Conservation (phyloP, 2,888 invertebrate genomes). For the Seira ritae region DNA sequence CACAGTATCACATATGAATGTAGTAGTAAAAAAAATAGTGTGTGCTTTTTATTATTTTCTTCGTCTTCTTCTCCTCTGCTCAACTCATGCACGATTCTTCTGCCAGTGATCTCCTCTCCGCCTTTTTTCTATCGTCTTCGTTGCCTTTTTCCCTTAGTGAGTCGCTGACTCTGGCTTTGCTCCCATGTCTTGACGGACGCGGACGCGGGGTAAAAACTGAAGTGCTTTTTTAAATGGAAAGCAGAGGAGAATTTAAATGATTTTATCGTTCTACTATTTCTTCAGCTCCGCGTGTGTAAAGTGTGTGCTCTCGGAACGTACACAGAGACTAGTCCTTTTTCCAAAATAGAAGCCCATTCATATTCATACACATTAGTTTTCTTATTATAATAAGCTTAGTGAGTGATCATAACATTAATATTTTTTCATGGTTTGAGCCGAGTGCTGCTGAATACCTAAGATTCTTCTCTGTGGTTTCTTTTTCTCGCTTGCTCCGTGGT, state of each 20-base stretch:
- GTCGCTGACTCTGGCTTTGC: conserved; percentile 21
- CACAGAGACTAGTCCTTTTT: neutral
- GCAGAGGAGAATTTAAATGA: conserved; percentile 49
- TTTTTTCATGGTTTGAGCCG: neutral
- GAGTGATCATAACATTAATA: conserved; percentile 21
- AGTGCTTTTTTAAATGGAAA: conserved; percentile 48
- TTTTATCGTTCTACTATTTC: no score
- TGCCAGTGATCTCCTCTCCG: conserved; percentile 42
- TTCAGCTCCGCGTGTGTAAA: neutral
- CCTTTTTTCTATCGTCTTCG: conserved; percentile 36
- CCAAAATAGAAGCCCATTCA: conserved; percentile 17
- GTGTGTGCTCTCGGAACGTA: neutral
- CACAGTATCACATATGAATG: conserved; percentile 18
- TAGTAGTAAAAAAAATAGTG: conserved; percentile 14
- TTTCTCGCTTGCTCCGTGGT: neutral
- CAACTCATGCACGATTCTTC: conserved; percentile 48
- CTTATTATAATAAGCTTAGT: conserved; percentile 3
- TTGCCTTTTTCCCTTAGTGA: conserved; percentile 17
- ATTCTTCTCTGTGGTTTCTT: neutral
- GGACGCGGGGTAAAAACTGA: neutral
- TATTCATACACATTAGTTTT: conserved; percentile 15
- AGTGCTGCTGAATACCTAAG: no score
- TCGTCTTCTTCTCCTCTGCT: no score
- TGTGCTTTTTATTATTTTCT: conserved; percentile 23
- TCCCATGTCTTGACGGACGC: neutral